Conservation (phyloP, 1,140 invertebrate species). For the Drosophila bifasciata region DNA sequence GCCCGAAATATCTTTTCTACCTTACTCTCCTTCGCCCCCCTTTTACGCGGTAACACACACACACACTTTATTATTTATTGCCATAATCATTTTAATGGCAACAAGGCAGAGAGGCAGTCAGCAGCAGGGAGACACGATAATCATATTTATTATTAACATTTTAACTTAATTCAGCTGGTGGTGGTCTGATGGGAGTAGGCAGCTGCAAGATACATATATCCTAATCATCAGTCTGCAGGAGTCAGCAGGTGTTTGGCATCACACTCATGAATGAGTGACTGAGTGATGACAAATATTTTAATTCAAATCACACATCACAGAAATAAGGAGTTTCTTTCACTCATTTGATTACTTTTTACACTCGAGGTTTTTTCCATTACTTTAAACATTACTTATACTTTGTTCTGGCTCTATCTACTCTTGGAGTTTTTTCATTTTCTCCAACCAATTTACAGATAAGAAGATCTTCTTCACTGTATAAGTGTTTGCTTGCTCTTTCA, state of each 20-base stretch:
- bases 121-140: conserved; percentile 53
- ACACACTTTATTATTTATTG: conserved; percentile 74
- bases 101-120: conserved; percentile 25
- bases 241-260: conserved; percentile 8
- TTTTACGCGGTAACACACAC: neutral
- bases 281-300: conserved; percentile 38
- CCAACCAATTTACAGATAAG: conserved; percentile 42
- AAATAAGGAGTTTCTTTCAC: conserved; percentile 19
- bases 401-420: neutral
- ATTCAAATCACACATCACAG: conserved; percentile 38
- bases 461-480: neutral
- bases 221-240: conserved; percentile 43
- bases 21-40: neutral
- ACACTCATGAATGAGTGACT: neutral
- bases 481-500: too few relatives aligned
- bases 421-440: neutral
- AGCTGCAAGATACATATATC: conserved; percentile 14
- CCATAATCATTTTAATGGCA: conserved; percentile 75
- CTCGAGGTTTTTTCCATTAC: conserved; percentile 19
- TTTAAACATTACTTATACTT: conserved; percentile 5
- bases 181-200: conserved; percentile 4
- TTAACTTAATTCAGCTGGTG: conserved; percentile 69
- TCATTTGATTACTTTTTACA: conserved; percentile 28
- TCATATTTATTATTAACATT: conserved; percentile 77
- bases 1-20: neutral